Evolutionary conservation across 2,888 invertebrate genomes (phyloP), one percentile per base, ranked within the genome.

Genomic region (Tipula vernalis): DNA sequence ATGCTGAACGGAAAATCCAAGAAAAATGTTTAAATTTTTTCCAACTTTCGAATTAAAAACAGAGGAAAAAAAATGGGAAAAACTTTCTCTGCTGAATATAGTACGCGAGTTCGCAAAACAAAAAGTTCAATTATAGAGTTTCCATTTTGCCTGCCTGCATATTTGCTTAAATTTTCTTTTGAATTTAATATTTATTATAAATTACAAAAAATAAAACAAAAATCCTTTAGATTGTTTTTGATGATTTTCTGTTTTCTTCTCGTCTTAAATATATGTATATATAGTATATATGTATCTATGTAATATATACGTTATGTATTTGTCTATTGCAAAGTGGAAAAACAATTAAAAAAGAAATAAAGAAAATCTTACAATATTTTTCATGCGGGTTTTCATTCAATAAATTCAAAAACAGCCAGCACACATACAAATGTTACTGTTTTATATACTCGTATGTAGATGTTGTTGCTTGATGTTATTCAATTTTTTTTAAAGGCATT

Each of bases 81-180:
- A 71, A 71, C 28, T 71, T 71, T 28, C 71, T 71, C 71, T 71
- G 28, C 28, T 28, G 71, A 71, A 28, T 28, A 28, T 10, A 71
- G 71, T 8, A 28, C 71, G 71, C 18, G 71, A 28, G 71, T 71
- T 71, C 8, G 71, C 71, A 71, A 71, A 71, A 28, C 71, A 71
- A 71, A 71, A 71, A 71, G 71, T 71, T 71, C 71, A 71, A 71
- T 71, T 71, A 71, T 71, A 71, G 71, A 71, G 71, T 71, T 71
- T 71, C 28, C 28, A 71, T 71, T 71, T 71, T 71, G 71, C 71
- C 71, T 71, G 71, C 71, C 71, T 71, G 71, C 71, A 71, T 71
- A 71, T 71, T 71, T 71, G 28, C 71, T 71, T 71, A 28, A 71
- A 28, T 28, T 71, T 71, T 71, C 71, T 71, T 51, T 71, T 28